Evolutionary conservation across 1,140 invertebrate species (phyloP).

Genomic region (Bombus consobrinus): DNA sequence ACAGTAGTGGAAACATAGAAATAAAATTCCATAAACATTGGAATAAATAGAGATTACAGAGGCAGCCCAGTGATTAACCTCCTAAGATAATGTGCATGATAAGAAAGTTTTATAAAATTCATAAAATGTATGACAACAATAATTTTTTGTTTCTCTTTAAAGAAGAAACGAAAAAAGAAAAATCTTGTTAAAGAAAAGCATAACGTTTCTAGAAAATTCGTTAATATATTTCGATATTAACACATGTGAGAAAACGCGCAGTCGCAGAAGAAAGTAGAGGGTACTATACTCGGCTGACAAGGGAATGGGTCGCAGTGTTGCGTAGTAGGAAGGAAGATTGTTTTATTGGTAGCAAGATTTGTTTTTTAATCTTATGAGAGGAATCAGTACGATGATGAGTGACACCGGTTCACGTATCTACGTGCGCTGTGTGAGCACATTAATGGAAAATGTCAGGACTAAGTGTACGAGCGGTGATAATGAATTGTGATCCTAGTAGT

Average conservation of each 20-base stretch:
- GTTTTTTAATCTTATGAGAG: conserved; percentile 53
- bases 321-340: conserved; percentile 59
- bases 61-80: neutral
- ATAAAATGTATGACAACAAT: neutral
- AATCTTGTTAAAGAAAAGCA: neutral
- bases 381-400: conserved; percentile 61
- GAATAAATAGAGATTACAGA: too few species aligned
- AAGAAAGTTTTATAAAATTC: neutral
- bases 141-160: neutral
- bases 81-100: neutral
- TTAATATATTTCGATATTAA: neutral
- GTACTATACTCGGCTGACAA: neutral
- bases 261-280: conserved; percentile 20
- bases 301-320: conserved; percentile 53
- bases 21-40: too few species aligned
- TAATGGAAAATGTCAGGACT: conserved; percentile 57
- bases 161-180: neutral
- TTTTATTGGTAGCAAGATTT: conserved; percentile 43
- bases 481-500: conserved; percentile 71
- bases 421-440: conserved; percentile 37
- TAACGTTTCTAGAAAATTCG: conserved; percentile 31
- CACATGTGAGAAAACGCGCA: conserved; percentile 15
- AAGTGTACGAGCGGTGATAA: conserved; percentile 65
- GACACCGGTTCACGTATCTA: conserved; percentile 46
- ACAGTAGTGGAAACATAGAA: too few species aligned